Evolutionary conservation across 2,113 vertebrate genomes (phyloP), one percentile per base, ranked within the genome.

Genomic region (Nicator chloris): DNA sequence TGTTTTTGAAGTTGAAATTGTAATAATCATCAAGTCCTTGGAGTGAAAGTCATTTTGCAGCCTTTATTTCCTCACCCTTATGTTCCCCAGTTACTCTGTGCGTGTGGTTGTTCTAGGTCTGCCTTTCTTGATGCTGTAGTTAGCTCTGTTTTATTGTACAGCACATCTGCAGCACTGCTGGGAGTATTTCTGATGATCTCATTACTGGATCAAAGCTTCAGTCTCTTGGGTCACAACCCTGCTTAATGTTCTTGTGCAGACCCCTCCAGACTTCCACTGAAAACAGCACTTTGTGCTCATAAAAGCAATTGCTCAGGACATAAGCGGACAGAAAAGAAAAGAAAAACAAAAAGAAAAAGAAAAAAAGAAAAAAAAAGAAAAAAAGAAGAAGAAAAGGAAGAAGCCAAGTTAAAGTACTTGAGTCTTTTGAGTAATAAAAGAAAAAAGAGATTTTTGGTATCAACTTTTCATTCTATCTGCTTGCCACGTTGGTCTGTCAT

Each of bases 11-110:
- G 47, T 27, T 86, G 66, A 90, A 94, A 94, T 57, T 82, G 63
- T 75, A 73, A 69, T 87, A 90, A 92, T 93, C 72, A 82, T 90
- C 95, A 11, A 68, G 75, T 92, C 94, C 85, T 95, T 88, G 57
- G 73, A 93, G 63, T 88, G 22, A 78, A 63, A 94, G 69, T 66
- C 2, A 63, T 78, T 91, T 94, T 94, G 85, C 53, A 88, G 42
- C 37, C 40, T 72, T 77, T 82, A 85, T 83, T 82, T 79, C 88
- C 75, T 88, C 63, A 54, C 75, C 69, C 39, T 88, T 44, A 3
- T 66, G 37, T 71, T 85, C 71, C 63, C 54, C 80, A 49, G 40
- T 30, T 26, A 2, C 26, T 82, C 0, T 37, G 31, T 44, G 45
- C 37, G 5, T 30, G n/a, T 53, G 61, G 4, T 10, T 72, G 42